Conservation (phyloP, 2,888 invertebrate species). For the Teleiodes luculella region DNA sequence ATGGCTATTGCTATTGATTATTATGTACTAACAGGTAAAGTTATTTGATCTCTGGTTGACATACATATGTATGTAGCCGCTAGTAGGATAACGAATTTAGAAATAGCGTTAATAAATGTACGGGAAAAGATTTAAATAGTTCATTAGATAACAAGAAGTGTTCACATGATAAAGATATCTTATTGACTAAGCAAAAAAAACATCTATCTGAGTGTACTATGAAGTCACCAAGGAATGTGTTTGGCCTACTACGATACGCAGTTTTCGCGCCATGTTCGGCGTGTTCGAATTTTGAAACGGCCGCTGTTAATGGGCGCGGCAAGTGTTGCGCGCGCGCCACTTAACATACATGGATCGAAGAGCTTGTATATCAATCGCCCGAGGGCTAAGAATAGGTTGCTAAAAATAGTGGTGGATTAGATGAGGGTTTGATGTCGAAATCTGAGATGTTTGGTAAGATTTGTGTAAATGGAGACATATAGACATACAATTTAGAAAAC, state of each 20-base stretch:
- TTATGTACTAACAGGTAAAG: no score
- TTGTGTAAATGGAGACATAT: neutral
- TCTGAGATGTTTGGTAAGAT: neutral
- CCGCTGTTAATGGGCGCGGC: conserved; percentile 33
- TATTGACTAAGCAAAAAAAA: neutral
- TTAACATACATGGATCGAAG: neutral
- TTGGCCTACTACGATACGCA: conserved; percentile 50
- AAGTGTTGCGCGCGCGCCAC: conserved; percentile 4
- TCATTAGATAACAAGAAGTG: no score
- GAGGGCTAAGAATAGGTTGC: neutral
- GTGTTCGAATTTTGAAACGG: conserved; percentile 44
- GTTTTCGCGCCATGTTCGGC: conserved; percentile 45
- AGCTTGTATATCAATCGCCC: neutral
- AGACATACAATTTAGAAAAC: neutral
- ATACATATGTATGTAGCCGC: no score
- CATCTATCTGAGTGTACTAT: neutral
- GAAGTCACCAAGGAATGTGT: conserved; percentile 32
- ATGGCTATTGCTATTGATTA: no score
- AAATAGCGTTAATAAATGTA: no score
- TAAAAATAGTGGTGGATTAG: neutral
- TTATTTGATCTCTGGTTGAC: no score
- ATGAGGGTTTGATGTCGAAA: neutral
- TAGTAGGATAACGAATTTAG: no score
- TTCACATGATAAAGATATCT: no score
- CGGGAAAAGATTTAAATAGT: no score